Evolutionary conservation across 2,797 vertebrate genomes (phyloP).

Genomic region (Sparus aurata): DNA sequence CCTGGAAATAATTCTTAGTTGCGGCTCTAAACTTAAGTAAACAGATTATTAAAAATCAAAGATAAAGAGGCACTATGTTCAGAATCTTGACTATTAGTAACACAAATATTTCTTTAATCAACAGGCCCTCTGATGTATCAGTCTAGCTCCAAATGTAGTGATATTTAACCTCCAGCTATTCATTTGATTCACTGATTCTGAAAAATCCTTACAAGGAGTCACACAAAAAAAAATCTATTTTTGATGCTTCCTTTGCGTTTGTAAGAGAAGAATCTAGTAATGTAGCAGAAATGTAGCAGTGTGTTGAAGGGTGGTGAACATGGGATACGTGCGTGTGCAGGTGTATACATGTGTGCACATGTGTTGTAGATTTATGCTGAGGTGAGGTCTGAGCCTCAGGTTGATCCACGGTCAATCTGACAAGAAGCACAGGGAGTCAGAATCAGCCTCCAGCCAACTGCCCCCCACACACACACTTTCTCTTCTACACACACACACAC

Average conservation of each 20-base stretch:
- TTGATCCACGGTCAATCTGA: conserved; percentile 77
- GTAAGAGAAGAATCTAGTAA: neutral
- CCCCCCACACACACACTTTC: conserved; percentile 37
- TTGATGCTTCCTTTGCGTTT: neutral
- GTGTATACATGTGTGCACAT: conserved; percentile 20
- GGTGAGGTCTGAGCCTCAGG: conserved; percentile 74
- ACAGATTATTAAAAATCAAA: neutral
- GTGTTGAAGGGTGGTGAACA: neutral
- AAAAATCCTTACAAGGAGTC: neutral
- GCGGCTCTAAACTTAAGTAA: too few relatives aligned
- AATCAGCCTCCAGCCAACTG: conserved; percentile 65
- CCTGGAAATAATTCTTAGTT: too few relatives aligned
- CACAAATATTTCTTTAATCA: neutral
- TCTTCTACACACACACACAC: conserved; percentile 4
- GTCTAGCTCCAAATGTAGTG: neutral
- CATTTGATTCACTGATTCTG: neutral
- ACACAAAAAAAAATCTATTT: neutral
- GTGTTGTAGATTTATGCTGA: conserved; percentile 61
- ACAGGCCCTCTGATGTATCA: neutral
- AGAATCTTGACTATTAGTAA: neutral
- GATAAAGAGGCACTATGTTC: neutral
- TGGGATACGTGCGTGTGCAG: neutral
- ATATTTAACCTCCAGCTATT: neutral
- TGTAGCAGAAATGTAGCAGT: conserved; percentile 3
- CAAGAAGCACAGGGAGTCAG: conserved; percentile 74